A percentile compares a stretch with the other conserved stretches of the same genome.
Conservation (phyloP, 2,113 vertebrate species). For the Rafetus swinhoei region DNA sequence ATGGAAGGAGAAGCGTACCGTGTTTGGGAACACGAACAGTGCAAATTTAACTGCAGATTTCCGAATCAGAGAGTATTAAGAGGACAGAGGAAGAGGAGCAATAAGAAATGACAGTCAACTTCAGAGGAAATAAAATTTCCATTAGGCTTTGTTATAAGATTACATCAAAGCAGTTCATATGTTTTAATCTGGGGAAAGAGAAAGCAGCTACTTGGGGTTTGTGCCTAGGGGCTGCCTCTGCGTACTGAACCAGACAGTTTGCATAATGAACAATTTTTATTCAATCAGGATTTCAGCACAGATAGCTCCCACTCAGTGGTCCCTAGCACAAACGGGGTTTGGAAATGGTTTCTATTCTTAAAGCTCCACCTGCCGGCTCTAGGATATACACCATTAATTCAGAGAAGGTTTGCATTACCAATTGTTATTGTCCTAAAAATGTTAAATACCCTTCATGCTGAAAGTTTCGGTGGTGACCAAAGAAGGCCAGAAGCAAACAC, state of each 20-base stretch:
- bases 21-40: slow-evolving; percentile 17
- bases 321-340: slow-evolving; percentile 45
- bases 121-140: slow-evolving; percentile 83
- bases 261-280: slow-evolving; percentile 83
- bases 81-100: slow-evolving; percentile 70
- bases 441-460: neutral
- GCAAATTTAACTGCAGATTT: neutral
- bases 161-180: slow-evolving; percentile 80
- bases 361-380: slow-evolving; percentile 79
- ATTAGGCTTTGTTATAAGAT: slow-evolving; percentile 82
- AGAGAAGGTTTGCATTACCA: slow-evolving; percentile 3
- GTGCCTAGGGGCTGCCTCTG: slow-evolving; percentile 81
- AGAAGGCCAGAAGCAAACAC: neutral
- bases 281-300: slow-evolving; percentile 76
- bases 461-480: neutral
- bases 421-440: neutral
- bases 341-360: slow-evolving; percentile 73
- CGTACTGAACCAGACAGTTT: slow-evolving; percentile 79
- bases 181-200: slow-evolving; percentile 81
- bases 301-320: slow-evolving; percentile 74
- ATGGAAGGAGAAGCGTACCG: slow-evolving; percentile 7
- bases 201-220: slow-evolving; percentile 77
- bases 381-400: slow-evolving; percentile 41
- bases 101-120: slow-evolving; percentile 78
- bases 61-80: slow-evolving; percentile 62